These are phyloP conservation scores for Rhodophaea formosa DNA, from an alignment of 2,888 invertebrate genomes.

Conservation along the genomic window DNA sequence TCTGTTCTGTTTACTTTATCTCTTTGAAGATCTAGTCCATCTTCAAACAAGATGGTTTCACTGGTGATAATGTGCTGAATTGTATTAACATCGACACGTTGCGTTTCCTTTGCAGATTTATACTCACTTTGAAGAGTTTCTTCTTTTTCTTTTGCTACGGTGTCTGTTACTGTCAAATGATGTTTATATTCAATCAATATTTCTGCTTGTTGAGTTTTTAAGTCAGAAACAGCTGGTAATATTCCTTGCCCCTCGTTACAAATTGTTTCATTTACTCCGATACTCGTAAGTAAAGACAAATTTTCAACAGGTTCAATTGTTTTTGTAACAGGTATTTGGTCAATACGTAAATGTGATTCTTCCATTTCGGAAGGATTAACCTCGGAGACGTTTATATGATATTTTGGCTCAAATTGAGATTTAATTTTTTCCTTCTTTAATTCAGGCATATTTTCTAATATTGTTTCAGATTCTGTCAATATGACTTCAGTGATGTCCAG, in stretches of 20 bases:
- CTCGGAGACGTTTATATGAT: constrained; percentile 60
- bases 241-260: constrained; percentile 47
- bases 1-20: constrained; percentile 36
- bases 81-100: constrained; percentile 46
- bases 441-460: constrained; percentile 31
- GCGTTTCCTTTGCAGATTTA: constrained; percentile 34
- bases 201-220: constrained; percentile 51
- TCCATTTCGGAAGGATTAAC: constrained; percentile 66
- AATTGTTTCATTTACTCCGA: constrained; percentile 50
- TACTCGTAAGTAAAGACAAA: constrained; percentile 37
- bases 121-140: constrained; percentile 35
- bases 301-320: constrained; percentile 38
- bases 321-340: constrained; percentile 36
- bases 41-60: constrained; percentile 57
- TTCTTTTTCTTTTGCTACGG: constrained; percentile 53
- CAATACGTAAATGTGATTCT: constrained; percentile 33
- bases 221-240: constrained; percentile 34
- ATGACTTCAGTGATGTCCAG: constrained; percentile 55
- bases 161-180: constrained; percentile 52
- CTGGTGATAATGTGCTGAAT: constrained; percentile 52
- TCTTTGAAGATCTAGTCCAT: constrained; percentile 37
- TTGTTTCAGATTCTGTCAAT: constrained; percentile 47
- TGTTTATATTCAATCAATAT: constrained; percentile 55
- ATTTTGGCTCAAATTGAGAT: constrained; percentile 58
- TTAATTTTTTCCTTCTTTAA: constrained; percentile 43